These are phyloP conservation scores for Anguilla pacifica DNA, from an alignment of 2,797 vertebrate genomes.

Conservation along the genomic window DNA sequence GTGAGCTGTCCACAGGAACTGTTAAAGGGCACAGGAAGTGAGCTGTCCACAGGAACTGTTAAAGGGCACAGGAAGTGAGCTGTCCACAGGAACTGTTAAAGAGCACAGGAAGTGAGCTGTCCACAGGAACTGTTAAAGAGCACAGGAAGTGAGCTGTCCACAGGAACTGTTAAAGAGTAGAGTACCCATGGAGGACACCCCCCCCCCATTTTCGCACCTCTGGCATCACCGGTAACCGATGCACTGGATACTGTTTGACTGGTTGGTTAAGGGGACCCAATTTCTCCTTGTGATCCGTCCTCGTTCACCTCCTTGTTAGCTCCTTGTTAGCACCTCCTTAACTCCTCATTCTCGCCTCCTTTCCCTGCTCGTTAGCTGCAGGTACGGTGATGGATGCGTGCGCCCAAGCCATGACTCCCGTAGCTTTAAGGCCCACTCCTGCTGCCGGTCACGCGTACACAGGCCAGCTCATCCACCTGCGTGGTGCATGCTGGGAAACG, in stretches of 20 bases:
- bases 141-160: background rate
- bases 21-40: too few species aligned
- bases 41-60: background rate
- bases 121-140: too few species aligned
- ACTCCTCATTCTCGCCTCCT: too few species aligned
- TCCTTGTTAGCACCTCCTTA: too few species aligned
- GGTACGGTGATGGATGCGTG: background rate
- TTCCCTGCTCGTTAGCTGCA: too few species aligned
- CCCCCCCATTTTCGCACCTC: constrained; percentile 17
- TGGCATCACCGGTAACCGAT: constrained; percentile 32
- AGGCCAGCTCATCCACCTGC: background rate
- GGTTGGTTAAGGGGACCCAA: constrained; percentile 6
- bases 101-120: background rate
- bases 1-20: background rate
- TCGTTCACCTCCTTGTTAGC: background rate
- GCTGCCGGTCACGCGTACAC: background rate
- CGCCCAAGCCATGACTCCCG: background rate
- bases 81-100: too few species aligned
- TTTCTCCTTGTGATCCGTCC: background rate
- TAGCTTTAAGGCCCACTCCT: background rate
- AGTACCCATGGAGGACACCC: background rate
- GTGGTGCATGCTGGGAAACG: background rate
- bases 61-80: background rate
- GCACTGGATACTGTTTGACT: constrained; percentile 15
- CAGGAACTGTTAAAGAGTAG: too few species aligned